These are phyloP conservation scores for Microctonus brassicae DNA, from an alignment of 2,888 invertebrate species.

Conservation along the genomic window DNA sequence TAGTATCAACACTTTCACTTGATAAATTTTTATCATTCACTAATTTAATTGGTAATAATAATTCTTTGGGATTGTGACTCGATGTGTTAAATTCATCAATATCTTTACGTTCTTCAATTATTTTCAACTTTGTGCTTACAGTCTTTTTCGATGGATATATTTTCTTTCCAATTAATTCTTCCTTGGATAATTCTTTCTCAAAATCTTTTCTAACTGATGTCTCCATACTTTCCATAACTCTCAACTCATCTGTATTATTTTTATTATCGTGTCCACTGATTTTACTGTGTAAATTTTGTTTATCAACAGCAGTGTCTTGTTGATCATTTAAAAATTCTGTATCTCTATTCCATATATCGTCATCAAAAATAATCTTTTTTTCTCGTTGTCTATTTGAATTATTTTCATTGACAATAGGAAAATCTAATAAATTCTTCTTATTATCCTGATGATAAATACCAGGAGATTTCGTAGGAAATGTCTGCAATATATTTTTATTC, in stretches of 20 bases:
- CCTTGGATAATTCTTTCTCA: neutral
- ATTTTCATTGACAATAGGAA: constrained; percentile 24
- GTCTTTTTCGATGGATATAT: neutral
- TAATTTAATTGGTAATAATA: neutral
- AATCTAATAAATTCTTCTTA: constrained; percentile 21
- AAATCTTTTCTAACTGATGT: neutral
- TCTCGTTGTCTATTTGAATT: neutral
- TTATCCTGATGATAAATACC: neutral
- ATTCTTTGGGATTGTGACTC: neutral
- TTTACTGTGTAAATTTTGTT: neutral
- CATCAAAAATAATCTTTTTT: neutral
- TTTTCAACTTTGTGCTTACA: neutral
- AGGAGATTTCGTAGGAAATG: neutral
- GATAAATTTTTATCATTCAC: neutral
- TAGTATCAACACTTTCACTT: neutral
- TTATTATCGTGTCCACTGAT: neutral
- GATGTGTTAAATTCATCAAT: neutral
- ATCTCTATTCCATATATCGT: neutral
- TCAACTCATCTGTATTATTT: neutral
- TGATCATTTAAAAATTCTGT: neutral
- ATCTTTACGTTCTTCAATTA: neutral
- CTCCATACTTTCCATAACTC: constrained; percentile 12
- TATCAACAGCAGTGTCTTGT: neutral
- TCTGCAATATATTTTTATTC: constrained; percentile 17
- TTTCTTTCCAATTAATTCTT: neutral